Evolutionary conservation across 2,113 vertebrate genomes (phyloP).

Genomic region (Rhegmatorhina hoffmannsi): DNA sequence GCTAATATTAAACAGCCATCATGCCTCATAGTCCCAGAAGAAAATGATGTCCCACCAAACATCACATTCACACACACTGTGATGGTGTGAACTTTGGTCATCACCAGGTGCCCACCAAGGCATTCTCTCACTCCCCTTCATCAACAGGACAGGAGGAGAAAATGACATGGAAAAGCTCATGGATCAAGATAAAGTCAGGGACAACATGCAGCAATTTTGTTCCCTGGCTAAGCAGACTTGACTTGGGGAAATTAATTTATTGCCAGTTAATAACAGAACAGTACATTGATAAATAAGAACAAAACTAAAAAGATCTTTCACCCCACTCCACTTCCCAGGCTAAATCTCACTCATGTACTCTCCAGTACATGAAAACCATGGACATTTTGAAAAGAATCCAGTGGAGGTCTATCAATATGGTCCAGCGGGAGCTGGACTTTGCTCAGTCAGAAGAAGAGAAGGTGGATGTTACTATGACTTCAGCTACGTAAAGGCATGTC

Average conservation of each 20-base stretch:
- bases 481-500: neutral
- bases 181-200: neutral
- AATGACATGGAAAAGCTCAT: neutral
- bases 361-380: neutral
- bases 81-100: neutral
- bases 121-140: neutral
- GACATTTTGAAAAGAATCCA: neutral
- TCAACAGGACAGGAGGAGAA: neutral
- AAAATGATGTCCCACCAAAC: neutral
- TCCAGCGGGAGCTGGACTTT: neutral
- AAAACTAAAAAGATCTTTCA: neutral
- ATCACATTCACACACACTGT: rapidly evolving
- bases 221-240: neutral
- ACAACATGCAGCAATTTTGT: neutral
- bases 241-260: neutral
- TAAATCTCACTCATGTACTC: neutral
- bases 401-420: neutral
- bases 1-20: neutral
- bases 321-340: neutral
- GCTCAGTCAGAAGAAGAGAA: neutral
- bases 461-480: neutral
- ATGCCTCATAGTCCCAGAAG: neutral
- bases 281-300: neutral
- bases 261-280: neutral
- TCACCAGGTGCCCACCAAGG: neutral